phyloP scores from a whole-genome alignment of 2,797 vertebrate species.

The Thalassophryne amazonica region DNA sequence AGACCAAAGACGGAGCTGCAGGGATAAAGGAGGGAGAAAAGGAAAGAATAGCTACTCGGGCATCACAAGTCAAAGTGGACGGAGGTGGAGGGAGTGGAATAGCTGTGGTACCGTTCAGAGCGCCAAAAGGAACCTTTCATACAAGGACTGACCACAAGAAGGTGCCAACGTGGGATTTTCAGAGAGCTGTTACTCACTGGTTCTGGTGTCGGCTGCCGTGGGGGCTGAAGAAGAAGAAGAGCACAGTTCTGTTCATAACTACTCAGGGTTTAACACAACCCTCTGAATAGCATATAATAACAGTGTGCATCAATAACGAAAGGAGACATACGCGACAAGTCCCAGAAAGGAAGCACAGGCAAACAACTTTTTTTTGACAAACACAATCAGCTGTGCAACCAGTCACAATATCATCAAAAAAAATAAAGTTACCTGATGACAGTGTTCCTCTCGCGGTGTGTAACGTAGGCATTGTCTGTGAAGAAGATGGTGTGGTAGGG shows the following conservation, averaged over 20 bases:
- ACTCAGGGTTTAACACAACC: background rate
- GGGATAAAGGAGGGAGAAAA: background rate
- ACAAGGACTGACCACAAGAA: slow-evolving; percentile 55
- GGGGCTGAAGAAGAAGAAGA: slow-evolving; percentile 70
- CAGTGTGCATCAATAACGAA: background rate
- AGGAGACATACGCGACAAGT: background rate
- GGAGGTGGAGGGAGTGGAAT: slow-evolving; percentile 16
- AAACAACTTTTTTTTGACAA: background rate
- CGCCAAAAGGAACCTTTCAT: slow-evolving; percentile 29
- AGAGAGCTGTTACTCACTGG: slow-evolving; percentile 67
- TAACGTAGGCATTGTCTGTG: slow-evolving; percentile 80
- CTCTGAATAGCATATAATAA: background rate
- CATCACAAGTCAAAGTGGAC: slow-evolving; percentile 30
- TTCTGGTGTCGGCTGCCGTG: slow-evolving; percentile 53
- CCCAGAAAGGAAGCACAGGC: background rate
- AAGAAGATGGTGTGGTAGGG: slow-evolving; percentile 95
- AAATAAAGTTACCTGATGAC: slow-evolving; percentile 80
- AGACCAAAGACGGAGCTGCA: slow-evolving; percentile 11
- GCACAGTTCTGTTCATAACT: slow-evolving; percentile 50
- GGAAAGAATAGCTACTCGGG: background rate
- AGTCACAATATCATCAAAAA: background rate
- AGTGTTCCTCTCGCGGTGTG: slow-evolving; percentile 82
- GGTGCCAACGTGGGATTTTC: slow-evolving; percentile 36
- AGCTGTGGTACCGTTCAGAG: slow-evolving; percentile 15
- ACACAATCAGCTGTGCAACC: background rate